Base-by-base conservation (phyloP, 1,140 invertebrate genomes). In the Glossosoma conforme region DNA sequence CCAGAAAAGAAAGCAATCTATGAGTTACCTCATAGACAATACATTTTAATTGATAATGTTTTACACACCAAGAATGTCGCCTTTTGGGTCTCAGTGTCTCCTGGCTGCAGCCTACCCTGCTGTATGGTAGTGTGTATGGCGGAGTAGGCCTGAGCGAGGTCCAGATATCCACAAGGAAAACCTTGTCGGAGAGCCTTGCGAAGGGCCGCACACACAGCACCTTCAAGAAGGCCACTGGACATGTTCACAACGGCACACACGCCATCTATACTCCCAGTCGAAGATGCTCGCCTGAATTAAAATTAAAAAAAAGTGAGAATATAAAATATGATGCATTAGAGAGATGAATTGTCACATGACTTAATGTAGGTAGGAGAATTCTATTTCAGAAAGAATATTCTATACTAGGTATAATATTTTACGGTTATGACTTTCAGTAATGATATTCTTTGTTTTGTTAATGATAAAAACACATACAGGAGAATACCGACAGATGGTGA, bases 191-290 rank as follows among this genome's bases (percentile, higher is more conserved):
- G 70, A 35, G 85, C 80, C 15, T 77, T 77, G 44, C 85, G 83
- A 17, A 98, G 76, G 21, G 89, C 82, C 45, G 80, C 81, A 13
- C 85, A 82, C 65, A 91, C 93, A 58, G 91, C 86, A 43, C 87
- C 84, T 74, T 98, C 96, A 20, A 99, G 72, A 36, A 91, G 80
- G 1, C 87, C 81, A 61, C 86, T 87, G 1, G 89, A 89, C 73
- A 96, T 94, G 70, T 99, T 99, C 2, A 99, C 83, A 60, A 97
- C 91, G 21, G 93, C 94, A 76, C 97, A 98, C 35, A 93, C 85
- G 28, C 93, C 95, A 69, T 99, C 95, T 35, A 97, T 81, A 65
- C 88, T 97, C 59, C 87, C 87, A 62, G 87, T 95, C 5, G 86
- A 86, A 41, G 95, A 80, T 13, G 91, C 85, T 48, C 96, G 83